A percentile compares a stretch with the other conserved stretches of the same genome.
These are phyloP conservation scores for Schizopygopsis malacanthus DNA, from an alignment of 2,797 vertebrate genomes.

Conservation along the genomic window DNA sequence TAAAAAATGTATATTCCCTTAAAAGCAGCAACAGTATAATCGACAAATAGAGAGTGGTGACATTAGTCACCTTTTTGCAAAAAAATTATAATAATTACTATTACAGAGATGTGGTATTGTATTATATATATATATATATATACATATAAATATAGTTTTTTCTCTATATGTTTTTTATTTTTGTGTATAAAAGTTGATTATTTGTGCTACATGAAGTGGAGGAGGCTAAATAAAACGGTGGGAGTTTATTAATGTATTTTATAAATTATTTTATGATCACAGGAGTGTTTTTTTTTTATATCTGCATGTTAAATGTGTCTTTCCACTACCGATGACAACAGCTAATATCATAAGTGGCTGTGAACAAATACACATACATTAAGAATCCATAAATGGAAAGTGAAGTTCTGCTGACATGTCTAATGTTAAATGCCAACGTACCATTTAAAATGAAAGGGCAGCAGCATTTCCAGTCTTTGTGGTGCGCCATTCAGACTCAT, in stretches of 20 bases:
- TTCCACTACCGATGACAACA: constrained; percentile 46
- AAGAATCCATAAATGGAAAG: constrained; percentile 78
- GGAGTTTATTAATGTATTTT: constrained; percentile 25
- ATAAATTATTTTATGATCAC: constrained; percentile 27
- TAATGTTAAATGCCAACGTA: constrained; percentile 87
- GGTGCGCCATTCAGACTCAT: constrained; percentile 83
- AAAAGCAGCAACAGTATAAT: background rate
- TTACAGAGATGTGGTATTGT: too few species aligned
- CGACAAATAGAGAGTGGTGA: background rate
- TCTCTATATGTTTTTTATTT: background rate
- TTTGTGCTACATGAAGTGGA: background rate
- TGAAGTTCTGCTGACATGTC: constrained; percentile 83
- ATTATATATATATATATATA: too few species aligned
- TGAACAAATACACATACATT: constrained; percentile 73
- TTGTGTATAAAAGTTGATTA: background rate
- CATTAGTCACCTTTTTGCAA: background rate
- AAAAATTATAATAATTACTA: too few species aligned
- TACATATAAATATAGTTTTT: too few species aligned
- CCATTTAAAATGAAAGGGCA: constrained; percentile 87
- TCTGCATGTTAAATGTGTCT: constrained; percentile 47
- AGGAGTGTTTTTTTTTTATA: constrained; percentile 26
- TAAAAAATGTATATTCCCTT: background rate
- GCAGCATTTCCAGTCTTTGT: constrained; percentile 83
- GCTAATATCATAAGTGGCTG: constrained; percentile 59
- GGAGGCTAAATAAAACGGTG: constrained; percentile 19